phyloP scores from a whole-genome alignment of 1,140 invertebrate genomes.

The Drosophila nasuta region DNA sequence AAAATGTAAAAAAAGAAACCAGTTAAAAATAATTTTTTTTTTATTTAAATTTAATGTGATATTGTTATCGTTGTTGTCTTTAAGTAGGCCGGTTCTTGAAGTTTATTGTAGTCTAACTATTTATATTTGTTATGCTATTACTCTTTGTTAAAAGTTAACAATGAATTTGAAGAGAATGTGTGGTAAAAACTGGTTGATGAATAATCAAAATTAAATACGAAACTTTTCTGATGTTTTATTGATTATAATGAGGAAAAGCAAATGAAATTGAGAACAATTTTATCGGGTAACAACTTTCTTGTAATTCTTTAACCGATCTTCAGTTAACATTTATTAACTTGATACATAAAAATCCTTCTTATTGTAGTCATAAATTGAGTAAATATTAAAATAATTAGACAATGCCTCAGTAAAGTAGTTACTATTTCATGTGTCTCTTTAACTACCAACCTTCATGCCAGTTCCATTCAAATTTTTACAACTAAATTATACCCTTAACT shows the following conservation, averaged over 20 bases:
- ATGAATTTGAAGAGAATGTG: not conserved
- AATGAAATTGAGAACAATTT: too few relatives aligned
- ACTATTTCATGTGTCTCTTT: not conserved
- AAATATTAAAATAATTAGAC: too few relatives aligned
- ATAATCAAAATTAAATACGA: not conserved
- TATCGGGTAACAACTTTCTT: too few relatives aligned
- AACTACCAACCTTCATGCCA: constrained; percentile 5
- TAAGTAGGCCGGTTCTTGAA: not conserved
- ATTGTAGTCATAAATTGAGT: too few relatives aligned
- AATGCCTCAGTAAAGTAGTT: not conserved
- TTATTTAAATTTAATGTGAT: constrained; percentile 3
- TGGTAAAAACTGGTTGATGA: not conserved
- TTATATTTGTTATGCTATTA: not conserved
- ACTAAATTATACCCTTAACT: constrained; percentile 13
- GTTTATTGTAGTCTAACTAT: not conserved
- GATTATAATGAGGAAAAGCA: too few relatives aligned
- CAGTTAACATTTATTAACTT: too few relatives aligned
- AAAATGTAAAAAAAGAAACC: constrained; percentile 23
- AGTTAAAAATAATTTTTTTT: constrained; percentile 21
- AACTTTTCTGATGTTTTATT: too few relatives aligned
- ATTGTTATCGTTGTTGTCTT: not conserved
- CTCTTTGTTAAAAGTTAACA: not conserved
- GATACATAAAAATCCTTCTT: too few relatives aligned
- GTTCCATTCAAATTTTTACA: constrained; percentile 18
- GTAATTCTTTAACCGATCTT: too few relatives aligned